A percentile compares a stretch with the other conserved stretches of the same genome.
Evolutionary conservation across 2,113 vertebrate genomes (phyloP).

Genomic region (Leucopsar rothschildi): DNA sequence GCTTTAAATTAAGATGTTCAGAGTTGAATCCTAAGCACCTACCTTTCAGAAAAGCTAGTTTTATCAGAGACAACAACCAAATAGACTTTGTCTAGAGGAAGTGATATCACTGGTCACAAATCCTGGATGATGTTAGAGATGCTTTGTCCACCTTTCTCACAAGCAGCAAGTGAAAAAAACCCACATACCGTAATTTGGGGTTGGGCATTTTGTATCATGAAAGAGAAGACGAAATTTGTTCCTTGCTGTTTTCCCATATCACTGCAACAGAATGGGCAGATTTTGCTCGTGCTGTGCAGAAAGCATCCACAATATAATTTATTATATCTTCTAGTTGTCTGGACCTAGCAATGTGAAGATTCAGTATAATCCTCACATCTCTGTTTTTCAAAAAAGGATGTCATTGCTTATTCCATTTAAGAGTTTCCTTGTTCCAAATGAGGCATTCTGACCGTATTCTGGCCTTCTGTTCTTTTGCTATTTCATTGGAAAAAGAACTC

Average conservation of each 20-base stretch:
- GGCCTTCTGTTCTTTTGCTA: background rate
- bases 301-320: background rate
- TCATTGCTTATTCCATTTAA: background rate
- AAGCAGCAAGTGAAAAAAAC: background rate
- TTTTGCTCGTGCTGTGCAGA: background rate
- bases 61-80: background rate
- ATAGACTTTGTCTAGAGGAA: background rate
- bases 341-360: background rate
- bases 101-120: background rate
- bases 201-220: background rate
- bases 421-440: background rate
- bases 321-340: background rate
- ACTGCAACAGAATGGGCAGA: background rate
- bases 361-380: background rate
- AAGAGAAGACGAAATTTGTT: background rate
- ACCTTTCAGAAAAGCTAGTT: background rate
- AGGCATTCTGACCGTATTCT: background rate
- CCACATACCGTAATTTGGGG: accelerated
- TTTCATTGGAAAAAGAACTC: background rate
- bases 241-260: background rate
- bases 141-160: background rate
- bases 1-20: background rate
- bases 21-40: background rate
- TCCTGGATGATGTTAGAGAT: background rate
- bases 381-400: background rate